A percentile compares a stretch with the other conserved stretches of the same genome.
Evolutionary conservation across 2,888 invertebrate species (phyloP).

Genomic region (Acanthosepion esculentum): DNA sequence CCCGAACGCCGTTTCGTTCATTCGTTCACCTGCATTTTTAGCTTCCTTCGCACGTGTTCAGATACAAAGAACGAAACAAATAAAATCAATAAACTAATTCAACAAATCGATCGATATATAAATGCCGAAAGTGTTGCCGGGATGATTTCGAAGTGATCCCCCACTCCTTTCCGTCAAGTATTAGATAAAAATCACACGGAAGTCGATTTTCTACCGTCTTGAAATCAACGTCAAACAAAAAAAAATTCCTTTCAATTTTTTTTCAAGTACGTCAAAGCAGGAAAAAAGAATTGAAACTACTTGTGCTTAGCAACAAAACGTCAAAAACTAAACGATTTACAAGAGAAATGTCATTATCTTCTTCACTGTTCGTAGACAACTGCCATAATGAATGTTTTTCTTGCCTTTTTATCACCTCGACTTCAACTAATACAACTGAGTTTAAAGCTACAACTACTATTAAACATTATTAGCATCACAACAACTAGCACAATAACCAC

Average conservation of each 20-base stretch:
- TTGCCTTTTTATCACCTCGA: background rate
- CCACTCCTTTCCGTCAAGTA: background rate
- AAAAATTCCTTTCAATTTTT: background rate
- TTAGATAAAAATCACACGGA: background rate
- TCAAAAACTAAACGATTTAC: background rate
- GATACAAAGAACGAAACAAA: background rate
- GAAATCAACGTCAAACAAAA: background rate
- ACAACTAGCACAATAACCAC: no score
- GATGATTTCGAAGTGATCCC: background rate
- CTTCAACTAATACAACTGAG: background rate
- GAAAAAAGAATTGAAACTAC: no score
- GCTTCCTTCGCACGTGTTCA: background rate
- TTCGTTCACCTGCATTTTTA: background rate
- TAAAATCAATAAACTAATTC: background rate
- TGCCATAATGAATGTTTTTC: background rate
- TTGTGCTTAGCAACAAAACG: no score
- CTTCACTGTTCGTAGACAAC: background rate
- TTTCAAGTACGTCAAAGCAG: no score
- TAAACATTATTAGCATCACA: no score
- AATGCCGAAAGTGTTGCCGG: conserved; percentile 20
- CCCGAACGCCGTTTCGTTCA: fast-evolving
- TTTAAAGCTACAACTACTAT: no score
- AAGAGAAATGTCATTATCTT: background rate
- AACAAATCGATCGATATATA: background rate
- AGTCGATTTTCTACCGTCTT: background rate